A percentile compares a stretch with the other conserved stretches of the same genome.
These are phyloP conservation scores for Acronicta aceris DNA, from an alignment of 2,888 invertebrate species.

Conservation along the genomic window DNA sequence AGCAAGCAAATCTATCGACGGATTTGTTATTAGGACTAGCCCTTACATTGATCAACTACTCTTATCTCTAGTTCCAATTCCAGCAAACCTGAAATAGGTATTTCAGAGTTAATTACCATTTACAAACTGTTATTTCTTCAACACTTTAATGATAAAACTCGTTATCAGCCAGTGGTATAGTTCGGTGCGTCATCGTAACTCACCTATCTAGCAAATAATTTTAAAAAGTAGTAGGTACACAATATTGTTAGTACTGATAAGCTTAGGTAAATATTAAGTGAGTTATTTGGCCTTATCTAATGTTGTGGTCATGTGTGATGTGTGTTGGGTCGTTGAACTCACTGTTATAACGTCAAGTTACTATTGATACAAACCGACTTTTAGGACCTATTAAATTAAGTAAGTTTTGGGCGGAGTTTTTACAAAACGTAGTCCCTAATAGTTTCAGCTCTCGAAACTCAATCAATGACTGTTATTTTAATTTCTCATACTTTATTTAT, in stretches of 20 bases:
- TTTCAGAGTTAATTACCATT: not conserved
- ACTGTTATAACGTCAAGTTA: no score
- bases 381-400: no score
- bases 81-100: not conserved
- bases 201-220: constrained; percentile 30
- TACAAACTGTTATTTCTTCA: not conserved
- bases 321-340: not conserved
- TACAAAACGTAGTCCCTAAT: not conserved
- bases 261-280: constrained; percentile 19
- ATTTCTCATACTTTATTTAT: no score
- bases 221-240: constrained; percentile 39
- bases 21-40: no score
- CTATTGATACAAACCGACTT: no score
- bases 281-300: not conserved
- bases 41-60: no score
- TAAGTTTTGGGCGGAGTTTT: not conserved
- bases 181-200: constrained; percentile 44
- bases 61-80: no score
- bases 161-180: constrained; percentile 55
- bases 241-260: constrained; percentile 34
- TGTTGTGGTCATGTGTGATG: constrained; percentile 2
- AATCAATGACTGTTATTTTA: no score
- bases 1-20: no score
- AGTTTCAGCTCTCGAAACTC: no score
- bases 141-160: constrained; percentile 46